Percentiles rank a stretch among this genome's conserved stretches.
Evolutionary conservation across 2,113 vertebrate genomes (phyloP).

Genomic region (Strix uralensis): DNA sequence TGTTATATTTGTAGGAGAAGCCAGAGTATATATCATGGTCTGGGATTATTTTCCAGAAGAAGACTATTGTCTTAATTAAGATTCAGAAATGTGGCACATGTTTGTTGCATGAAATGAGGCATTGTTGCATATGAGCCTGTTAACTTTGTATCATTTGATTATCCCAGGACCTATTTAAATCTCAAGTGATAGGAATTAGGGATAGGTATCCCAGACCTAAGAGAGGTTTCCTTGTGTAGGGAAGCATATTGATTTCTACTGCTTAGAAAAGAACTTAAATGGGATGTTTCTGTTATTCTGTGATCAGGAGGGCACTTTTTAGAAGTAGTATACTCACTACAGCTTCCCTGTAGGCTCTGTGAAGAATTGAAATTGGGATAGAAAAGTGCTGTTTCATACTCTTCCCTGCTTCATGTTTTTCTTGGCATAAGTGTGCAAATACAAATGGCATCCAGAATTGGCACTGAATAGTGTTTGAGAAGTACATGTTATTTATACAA

Average conservation of each 20-base stretch:
- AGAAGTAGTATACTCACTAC: neutral
- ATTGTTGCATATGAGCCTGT: rapidly evolving
- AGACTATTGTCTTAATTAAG: neutral
- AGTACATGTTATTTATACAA: neutral
- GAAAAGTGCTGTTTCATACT: neutral
- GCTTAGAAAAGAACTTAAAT: neutral
- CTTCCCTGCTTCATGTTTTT: neutral
- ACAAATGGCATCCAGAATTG: neutral
- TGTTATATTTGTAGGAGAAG: neutral
- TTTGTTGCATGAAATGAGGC: neutral
- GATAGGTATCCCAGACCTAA: neutral
- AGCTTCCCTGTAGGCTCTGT: neutral
- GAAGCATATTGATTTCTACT: rapidly evolving
- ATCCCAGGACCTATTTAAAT: neutral
- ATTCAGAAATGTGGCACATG: neutral
- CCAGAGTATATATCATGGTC: neutral
- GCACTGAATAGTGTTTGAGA: neutral
- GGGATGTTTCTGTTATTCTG: neutral
- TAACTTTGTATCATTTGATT: neutral
- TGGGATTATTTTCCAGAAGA: neutral
- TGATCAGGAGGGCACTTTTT: neutral
- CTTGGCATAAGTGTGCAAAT: neutral
- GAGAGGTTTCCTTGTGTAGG: neutral
- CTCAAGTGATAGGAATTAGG: neutral
- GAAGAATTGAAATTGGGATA: neutral